A percentile compares a stretch with the other conserved stretches of the same genome.
Conservation (phyloP, 2,888 invertebrate species). For the Macrosoma leucophasiata region DNA sequence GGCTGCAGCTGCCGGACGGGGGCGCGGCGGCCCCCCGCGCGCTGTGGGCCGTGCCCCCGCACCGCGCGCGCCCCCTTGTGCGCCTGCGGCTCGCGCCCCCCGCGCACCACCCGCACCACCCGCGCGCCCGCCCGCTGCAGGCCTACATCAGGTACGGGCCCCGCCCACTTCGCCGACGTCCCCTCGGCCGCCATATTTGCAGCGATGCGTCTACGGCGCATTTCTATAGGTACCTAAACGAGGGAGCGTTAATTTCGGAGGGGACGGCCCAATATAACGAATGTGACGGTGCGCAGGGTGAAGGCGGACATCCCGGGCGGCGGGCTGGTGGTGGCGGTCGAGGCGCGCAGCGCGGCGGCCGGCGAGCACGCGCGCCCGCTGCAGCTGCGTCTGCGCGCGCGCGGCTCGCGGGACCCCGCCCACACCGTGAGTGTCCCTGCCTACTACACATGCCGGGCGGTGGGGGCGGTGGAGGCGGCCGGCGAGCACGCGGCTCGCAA, state of each 20-base stretch:
- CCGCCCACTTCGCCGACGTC: too few species aligned
- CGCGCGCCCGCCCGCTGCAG: neutral
- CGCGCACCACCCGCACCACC: constrained; percentile 17
- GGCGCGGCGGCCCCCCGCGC: constrained; percentile 86
- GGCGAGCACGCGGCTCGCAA: constrained; percentile 40
- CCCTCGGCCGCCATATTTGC: too few species aligned
- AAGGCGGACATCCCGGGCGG: constrained; percentile 50
- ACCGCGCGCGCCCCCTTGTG: constrained; percentile 90
- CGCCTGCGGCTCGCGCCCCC: constrained; percentile 78
- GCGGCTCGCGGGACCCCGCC: constrained; percentile 46
- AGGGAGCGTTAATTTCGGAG: too few species aligned
- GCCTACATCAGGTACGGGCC: too few species aligned
- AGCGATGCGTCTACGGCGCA: too few species aligned
- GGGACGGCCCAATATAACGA: too few species aligned
- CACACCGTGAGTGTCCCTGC: constrained; percentile 32
- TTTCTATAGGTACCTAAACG: too few species aligned
- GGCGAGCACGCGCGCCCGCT: constrained; percentile 51
- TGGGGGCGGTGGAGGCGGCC: constrained; percentile 4
- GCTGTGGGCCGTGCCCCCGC: constrained; percentile 94
- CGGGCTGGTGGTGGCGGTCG: constrained; percentile 57
- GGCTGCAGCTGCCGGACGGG: constrained; percentile 89
- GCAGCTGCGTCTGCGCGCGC: constrained; percentile 49
- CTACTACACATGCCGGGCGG: neutral
- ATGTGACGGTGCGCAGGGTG: constrained; percentile 40
- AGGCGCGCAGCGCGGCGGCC: constrained; percentile 45